Conservation (phyloP, 1,140 invertebrate genomes). For the Dendroctonus ponderosae region DNA sequence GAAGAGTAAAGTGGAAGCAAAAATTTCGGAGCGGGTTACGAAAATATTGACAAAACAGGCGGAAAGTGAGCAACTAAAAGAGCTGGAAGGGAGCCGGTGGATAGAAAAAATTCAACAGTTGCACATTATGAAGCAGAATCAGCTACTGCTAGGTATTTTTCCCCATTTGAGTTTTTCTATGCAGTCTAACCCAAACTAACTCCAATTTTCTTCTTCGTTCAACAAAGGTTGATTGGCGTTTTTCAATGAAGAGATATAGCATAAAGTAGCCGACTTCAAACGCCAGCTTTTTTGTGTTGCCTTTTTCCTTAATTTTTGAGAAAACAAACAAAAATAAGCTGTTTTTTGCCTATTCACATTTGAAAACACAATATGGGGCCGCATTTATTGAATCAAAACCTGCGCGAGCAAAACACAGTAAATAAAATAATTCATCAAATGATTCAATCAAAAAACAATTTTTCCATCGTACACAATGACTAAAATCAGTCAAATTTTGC, state of each 20-base stretch:
- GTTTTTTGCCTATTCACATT: background rate
- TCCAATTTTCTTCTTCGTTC: background rate
- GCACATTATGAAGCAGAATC: conserved; percentile 29
- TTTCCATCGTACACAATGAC: too few species aligned
- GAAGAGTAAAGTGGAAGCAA: background rate
- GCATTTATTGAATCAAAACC: too few species aligned
- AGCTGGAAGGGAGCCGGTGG: conserved; percentile 18
- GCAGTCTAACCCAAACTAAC: background rate
- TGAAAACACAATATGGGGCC: too few species aligned
- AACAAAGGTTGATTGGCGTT: too few species aligned
- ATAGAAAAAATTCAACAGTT: conserved; percentile 32
- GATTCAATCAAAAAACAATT: too few species aligned
- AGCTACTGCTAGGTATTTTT: conserved; percentile 27
- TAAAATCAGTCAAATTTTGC: conserved; percentile 29
- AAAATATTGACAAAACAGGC: conserved; percentile 13
- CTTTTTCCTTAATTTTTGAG: background rate
- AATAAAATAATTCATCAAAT: too few species aligned
- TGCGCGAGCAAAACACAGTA: too few species aligned
- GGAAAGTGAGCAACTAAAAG: conserved; percentile 2
- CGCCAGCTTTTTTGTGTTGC: too few species aligned
- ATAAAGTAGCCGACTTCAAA: too few species aligned
- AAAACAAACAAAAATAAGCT: background rate
- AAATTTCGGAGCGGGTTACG: conserved; percentile 18
- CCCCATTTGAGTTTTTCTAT: too few species aligned
- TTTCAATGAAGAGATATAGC: too few species aligned